Base-by-base conservation (phyloP, 2,113 vertebrate species). In the Cynopterus brachyotis region DNA sequence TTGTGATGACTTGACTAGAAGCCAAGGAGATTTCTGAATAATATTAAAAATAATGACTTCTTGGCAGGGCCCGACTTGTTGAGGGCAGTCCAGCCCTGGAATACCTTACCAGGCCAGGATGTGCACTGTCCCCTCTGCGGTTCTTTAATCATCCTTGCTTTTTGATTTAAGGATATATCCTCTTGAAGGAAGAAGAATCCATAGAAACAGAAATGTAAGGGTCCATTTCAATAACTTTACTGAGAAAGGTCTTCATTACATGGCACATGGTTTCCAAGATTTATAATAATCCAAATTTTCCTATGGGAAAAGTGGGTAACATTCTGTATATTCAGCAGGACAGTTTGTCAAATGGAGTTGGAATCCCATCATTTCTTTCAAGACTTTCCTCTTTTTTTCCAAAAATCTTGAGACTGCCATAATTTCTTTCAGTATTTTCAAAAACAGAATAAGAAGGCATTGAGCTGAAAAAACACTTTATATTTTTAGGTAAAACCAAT, bases 21-120 rank as follows among this genome's bases (percentile, higher is more conserved):
- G 70, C 91, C 85, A 96, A 92, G 88, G 64, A 75, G 80, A 78
- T 91, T 95, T 96, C 95, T 94, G 91, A 94, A 67, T 66, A 92
- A 75, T 55, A 70, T 79, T 73, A 89, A 89, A 75, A 97, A 79
- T 80, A 91, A 94, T 32, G 76, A 82, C 80, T 84, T 90, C 88
- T 64, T 91, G 96, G 91, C 89, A 81, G 42, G 89, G 53, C 73
- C 16, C 66, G 35, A 28, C 9, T 8, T 26, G n/a, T 64, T 11
- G 20, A 55, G 47, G 70, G 42, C 72, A 59, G 57, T 50, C 45
- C 24, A 42, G 26, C 59, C 72, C 50, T 70, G 47, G 70, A 37
- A 11, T 5, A 9, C 37, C 83, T 47, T 35, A 37, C 35, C 60
- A 47, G 45, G 35, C 30, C 30, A 30, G 8, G 30, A 11, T 35